Percentiles rank a stretch among this genome's conserved stretches.
phyloP scores from a whole-genome alignment of 2,797 vertebrate genomes.

The Adelosebastes latens region DNA sequence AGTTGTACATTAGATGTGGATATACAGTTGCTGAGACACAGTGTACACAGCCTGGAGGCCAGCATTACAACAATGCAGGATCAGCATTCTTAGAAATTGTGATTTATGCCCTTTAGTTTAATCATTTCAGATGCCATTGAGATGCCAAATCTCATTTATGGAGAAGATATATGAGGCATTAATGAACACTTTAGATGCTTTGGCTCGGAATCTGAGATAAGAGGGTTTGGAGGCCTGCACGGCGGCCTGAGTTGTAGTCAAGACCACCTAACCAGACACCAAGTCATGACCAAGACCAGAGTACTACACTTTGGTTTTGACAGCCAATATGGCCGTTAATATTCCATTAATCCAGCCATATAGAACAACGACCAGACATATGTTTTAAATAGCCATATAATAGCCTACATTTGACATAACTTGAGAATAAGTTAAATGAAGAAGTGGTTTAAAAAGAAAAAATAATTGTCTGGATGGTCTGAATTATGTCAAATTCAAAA shows the following conservation, averaged over 20 bases:
- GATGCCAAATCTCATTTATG: slow-evolving; percentile 18
- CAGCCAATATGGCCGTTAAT: too few species aligned
- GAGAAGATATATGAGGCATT: slow-evolving; percentile 7
- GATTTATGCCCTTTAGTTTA: slow-evolving; percentile 29
- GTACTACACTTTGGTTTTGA: too few species aligned
- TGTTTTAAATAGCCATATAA: too few species aligned
- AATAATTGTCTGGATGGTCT: too few species aligned
- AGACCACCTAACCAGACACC: too few species aligned
- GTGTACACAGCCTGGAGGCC: slow-evolving; percentile 1
- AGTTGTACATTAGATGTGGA: not conserved
- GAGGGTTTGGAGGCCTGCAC: not conserved
- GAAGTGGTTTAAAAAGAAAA: too few species aligned
- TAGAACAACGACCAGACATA: too few species aligned
- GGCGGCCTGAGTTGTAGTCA: not conserved
- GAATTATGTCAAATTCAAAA: too few species aligned
- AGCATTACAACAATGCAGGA: not conserved
- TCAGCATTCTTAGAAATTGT: slow-evolving; percentile 28
- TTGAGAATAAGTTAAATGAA: too few species aligned
- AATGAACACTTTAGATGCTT: slow-evolving; percentile 33
- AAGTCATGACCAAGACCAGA: not conserved
- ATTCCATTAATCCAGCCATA: too few species aligned
- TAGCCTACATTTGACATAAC: too few species aligned
- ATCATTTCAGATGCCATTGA: slow-evolving; percentile 18
- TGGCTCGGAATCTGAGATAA: not conserved
- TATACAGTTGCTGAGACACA: not conserved